These are phyloP conservation scores for Drosophila sordidula DNA, from an alignment of 2,888 invertebrate genomes.

Conservation along the genomic window DNA sequence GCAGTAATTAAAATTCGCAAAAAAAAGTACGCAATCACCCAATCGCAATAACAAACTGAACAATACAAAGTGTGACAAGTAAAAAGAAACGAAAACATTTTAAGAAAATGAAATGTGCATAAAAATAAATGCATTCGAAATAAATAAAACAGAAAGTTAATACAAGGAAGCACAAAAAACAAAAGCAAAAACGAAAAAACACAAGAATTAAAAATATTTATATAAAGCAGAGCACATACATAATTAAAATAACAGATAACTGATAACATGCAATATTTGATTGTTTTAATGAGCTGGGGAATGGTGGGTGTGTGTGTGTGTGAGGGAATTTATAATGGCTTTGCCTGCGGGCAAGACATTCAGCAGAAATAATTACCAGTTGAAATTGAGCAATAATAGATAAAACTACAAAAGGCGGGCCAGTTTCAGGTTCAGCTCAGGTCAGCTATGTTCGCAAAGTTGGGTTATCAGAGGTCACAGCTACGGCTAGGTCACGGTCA, in stretches of 20 bases:
- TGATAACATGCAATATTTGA: conserved; percentile 42
- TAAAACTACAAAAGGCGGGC: conserved; percentile 32
- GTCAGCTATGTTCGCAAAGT: background rate
- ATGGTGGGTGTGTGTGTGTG: background rate
- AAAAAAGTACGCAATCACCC: conserved; percentile 15
- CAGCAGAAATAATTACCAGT: conserved; percentile 30
- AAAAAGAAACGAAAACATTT: conserved; percentile 23
- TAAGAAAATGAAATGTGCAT: conserved; percentile 47
- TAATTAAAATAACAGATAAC: conserved; percentile 35
- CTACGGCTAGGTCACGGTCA: conserved; percentile 36
- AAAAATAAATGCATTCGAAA: conserved; percentile 49
- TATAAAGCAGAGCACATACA: conserved; percentile 31
- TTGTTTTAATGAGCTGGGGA: conserved; percentile 20
- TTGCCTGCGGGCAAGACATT: conserved; percentile 25
- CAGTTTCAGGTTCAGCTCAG: conserved; percentile 2
- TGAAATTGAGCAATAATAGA: conserved; percentile 30
- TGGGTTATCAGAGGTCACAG: conserved; percentile 20
- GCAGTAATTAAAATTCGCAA: conserved; percentile 60
- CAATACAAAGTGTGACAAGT: conserved; percentile 46
- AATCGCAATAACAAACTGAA: conserved; percentile 22
- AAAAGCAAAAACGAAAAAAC: conserved; percentile 22
- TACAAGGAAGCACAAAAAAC: conserved; percentile 59
- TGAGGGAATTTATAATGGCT: conserved; percentile 24
- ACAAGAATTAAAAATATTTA: conserved; percentile 19
- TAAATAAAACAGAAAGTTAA: conserved; percentile 39